These are phyloP conservation scores for Solenodon paradoxus DNA, from an alignment of 2,113 vertebrate species.

Conservation along the genomic window DNA sequence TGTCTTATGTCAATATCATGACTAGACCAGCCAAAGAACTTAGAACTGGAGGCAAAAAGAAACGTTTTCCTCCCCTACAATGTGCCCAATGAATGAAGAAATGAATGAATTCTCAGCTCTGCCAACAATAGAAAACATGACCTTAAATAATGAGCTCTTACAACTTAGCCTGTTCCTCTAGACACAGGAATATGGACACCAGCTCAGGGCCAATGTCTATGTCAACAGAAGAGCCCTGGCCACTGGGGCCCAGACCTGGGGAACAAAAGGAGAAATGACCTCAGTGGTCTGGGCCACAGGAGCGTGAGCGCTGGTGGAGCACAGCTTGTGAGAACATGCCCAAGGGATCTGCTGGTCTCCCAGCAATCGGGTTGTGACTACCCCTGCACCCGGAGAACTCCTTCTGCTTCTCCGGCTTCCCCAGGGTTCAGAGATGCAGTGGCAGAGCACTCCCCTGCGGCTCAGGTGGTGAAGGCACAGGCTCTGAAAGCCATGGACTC, in stretches of 20 bases:
- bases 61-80: no score
- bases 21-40: no score
- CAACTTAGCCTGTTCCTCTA: fast-evolving
- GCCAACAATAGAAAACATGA: neutral
- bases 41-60: no score
- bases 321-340: neutral
- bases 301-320: neutral
- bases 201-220: neutral
- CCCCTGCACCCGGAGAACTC: neutral
- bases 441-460: no score
- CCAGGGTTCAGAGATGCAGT: no score
- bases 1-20: no score
- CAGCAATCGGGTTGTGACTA: no score
- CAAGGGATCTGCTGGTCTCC: neutral
- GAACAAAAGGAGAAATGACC: neutral
- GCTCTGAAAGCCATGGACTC: no score
- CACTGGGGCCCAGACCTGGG: neutral
- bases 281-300: neutral
- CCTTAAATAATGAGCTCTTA: no score
- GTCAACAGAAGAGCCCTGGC: neutral
- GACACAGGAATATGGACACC: neutral
- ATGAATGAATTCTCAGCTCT: neutral
- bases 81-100: neutral
- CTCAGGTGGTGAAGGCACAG: no score
- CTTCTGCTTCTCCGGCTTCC: no score